Percentiles rank a stretch among this genome's conserved stretches.
Evolutionary conservation across 2,113 vertebrate genomes (phyloP).

Genomic region (Rhinoptilus africanus): DNA sequence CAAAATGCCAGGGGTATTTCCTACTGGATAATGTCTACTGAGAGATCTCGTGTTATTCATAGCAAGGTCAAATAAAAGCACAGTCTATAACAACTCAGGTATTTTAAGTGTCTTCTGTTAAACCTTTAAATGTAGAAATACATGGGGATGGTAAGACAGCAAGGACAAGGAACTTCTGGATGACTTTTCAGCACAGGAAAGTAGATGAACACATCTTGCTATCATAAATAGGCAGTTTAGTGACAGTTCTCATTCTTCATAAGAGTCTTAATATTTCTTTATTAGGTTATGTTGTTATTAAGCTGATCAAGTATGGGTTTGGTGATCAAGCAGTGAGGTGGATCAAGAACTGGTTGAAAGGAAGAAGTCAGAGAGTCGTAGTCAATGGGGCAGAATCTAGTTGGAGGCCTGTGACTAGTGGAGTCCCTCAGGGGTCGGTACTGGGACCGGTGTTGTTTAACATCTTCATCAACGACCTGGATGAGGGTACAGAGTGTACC

Average conservation of each 20-base stretch:
- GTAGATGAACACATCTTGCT: neutral
- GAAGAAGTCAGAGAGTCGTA: too few relatives aligned
- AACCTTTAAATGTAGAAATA: neutral
- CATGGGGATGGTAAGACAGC: neutral
- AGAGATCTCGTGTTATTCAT: neutral
- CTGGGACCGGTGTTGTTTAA: too few relatives aligned
- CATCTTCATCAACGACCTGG: too few relatives aligned
- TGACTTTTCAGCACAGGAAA: neutral
- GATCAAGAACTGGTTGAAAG: too few relatives aligned
- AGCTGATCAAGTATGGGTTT: too few relatives aligned
- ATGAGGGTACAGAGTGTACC: too few relatives aligned
- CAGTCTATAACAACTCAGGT: neutral
- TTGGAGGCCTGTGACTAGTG: too few relatives aligned
- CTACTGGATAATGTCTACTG: neutral
- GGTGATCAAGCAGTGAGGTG: too few relatives aligned
- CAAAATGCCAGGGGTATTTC: neutral
- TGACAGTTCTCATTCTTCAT: neutral
- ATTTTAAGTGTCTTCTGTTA: neutral
- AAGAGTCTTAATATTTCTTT: neutral
- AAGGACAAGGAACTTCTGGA: neutral
- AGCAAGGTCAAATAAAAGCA: neutral
- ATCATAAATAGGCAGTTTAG: neutral
- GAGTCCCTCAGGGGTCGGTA: too few relatives aligned
- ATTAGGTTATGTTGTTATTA: too few relatives aligned
- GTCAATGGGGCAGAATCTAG: too few relatives aligned